Evolutionary conservation across 2,797 vertebrate genomes (phyloP).

Genomic region (Enteromius anoplus): DNA sequence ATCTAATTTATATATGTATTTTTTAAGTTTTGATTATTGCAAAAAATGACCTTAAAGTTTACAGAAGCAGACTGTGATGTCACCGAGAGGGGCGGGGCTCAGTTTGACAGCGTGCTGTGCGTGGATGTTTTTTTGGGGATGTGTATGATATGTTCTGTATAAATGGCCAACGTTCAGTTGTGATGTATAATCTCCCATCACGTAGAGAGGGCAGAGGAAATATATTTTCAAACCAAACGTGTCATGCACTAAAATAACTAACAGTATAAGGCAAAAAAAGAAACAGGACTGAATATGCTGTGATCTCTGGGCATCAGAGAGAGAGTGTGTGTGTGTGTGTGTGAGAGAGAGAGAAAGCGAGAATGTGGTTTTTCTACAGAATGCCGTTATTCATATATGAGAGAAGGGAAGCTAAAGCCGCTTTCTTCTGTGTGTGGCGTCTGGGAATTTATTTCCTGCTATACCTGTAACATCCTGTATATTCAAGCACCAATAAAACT

Average conservation of each 20-base stretch:
- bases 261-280: conserved; percentile 65
- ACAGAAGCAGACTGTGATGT: conserved; percentile 57
- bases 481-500: conserved; percentile 58
- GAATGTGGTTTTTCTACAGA: conserved; percentile 23
- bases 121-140: conserved; percentile 73
- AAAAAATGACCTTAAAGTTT: not conserved
- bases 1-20: not conserved
- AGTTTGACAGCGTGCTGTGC: not conserved
- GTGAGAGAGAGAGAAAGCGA: conserved; percentile 50
- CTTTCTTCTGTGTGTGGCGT: conserved; percentile 50
- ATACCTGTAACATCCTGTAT: conserved; percentile 47
- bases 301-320: conserved; percentile 75
- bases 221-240: conserved; percentile 70
- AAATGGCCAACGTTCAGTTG: conserved; percentile 66
- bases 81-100: conserved; percentile 19
- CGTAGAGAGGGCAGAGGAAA: conserved; percentile 66
- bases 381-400: not conserved
- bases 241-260: conserved; percentile 76
- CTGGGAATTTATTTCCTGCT: conserved; percentile 44
- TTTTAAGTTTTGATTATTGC: not conserved
- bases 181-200: conserved; percentile 28
- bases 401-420: not conserved
- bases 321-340: conserved; percentile 58
- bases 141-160: conserved; percentile 79
- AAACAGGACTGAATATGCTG: conserved; percentile 81